These are phyloP conservation scores for Chaunax sp. DNA, from an alignment of 2,797 vertebrate genomes.

Conservation along the genomic window DNA sequence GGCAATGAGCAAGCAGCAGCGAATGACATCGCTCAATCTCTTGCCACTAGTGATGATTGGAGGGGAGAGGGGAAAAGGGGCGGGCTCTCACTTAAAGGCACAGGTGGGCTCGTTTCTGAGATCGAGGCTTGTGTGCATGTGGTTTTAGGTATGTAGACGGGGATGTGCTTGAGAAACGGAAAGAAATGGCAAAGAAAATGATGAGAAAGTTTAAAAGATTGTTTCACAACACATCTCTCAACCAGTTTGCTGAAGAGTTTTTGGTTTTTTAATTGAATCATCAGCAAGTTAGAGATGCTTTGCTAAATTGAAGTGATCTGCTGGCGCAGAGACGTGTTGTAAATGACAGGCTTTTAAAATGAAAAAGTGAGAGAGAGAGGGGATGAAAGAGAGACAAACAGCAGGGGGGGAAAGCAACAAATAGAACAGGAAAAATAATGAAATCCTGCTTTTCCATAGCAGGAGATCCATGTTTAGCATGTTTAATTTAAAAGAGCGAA, in stretches of 20 bases:
- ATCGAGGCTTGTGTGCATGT: constrained; percentile 82
- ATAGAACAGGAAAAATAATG: neutral
- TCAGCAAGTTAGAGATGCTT: constrained; percentile 1
- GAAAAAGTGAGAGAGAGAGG: neutral
- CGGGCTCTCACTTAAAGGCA: constrained; percentile 88
- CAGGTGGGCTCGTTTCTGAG: constrained; percentile 89
- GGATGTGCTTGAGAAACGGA: constrained; percentile 77
- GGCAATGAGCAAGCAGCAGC: constrained; percentile 80
- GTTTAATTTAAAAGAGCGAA: constrained; percentile 28
- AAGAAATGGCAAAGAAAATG: neutral
- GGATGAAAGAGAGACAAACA: constrained; percentile 12
- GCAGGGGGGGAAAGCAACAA: neutral
- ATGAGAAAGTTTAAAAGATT: constrained; percentile 3
- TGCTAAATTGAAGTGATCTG: neutral
- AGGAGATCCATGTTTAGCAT: constrained; percentile 20
- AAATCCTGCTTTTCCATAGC: constrained; percentile 24
- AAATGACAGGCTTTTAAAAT: constrained; percentile 22
- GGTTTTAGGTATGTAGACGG: constrained; percentile 67
- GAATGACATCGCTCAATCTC: constrained; percentile 60
- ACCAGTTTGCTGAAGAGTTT: no score
- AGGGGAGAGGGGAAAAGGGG: constrained; percentile 34
- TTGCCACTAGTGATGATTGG: constrained; percentile 55
- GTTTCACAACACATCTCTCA: neutral
- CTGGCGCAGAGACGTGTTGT: neutral
- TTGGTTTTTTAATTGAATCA: neutral